Conservation (phyloP, 2,797 vertebrate genomes). For the Iguana delicatissima region DNA sequence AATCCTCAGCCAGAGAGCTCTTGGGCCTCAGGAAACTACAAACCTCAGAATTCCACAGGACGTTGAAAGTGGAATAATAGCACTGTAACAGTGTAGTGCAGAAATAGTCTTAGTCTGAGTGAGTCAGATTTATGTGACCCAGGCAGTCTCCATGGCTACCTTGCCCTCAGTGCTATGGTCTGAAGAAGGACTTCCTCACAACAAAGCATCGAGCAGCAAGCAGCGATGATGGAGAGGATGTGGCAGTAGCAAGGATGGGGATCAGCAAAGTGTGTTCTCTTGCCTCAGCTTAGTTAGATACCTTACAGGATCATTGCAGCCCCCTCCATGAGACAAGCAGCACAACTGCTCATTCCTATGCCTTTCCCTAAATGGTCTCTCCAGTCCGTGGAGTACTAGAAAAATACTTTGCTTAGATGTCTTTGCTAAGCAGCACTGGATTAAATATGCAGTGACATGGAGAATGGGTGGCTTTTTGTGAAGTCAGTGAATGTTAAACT, state of each 20-base stretch:
- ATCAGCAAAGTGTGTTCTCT: not conserved
- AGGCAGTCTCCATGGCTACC: no score
- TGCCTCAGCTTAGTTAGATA: not conserved
- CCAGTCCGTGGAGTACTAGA: not conserved
- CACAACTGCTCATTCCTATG: not conserved
- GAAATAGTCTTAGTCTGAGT: no score
- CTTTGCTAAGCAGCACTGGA: constrained; percentile 19
- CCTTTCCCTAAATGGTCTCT: not conserved
- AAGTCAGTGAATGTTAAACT: constrained; percentile 7
- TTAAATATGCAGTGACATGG: constrained; percentile 26
- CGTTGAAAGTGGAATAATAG: no score
- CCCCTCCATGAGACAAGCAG: not conserved
- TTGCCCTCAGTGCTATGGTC: no score
- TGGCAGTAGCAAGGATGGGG: not conserved
- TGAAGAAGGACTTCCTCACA: not conserved
- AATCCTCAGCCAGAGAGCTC: no score
- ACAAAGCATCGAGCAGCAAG: not conserved
- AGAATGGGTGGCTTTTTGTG: constrained; percentile 6
- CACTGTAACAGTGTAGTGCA: no score
- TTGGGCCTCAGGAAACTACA: no score
- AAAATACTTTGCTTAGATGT: constrained; percentile 14
- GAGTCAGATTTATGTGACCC: no score
- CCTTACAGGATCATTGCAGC: not conserved
- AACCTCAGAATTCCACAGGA: no score
- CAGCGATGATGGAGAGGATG: not conserved